Evolutionary conservation across 2,113 vertebrate species (phyloP).

Genomic region (Struthidea cinerea): DNA sequence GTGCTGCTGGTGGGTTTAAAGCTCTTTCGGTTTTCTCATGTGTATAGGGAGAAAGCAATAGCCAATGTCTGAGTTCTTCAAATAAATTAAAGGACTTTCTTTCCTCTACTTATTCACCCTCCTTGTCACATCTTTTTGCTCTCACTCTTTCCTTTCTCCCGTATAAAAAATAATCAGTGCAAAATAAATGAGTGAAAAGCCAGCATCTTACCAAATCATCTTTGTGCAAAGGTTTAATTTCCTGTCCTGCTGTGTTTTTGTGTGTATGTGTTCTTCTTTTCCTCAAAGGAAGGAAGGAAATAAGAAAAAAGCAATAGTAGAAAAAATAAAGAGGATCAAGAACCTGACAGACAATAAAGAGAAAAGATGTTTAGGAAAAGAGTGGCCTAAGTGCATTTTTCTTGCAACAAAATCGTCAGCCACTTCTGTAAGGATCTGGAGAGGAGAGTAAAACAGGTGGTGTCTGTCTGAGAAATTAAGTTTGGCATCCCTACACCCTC

Average conservation of each 20-base stretch:
- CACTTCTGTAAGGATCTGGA: neutral
- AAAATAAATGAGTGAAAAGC: conserved; percentile 14
- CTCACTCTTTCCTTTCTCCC: neutral
- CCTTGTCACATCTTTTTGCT: neutral
- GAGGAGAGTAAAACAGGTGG: rapidly evolving
- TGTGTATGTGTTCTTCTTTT: neutral
- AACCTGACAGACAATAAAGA: neutral
- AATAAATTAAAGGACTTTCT: neutral
- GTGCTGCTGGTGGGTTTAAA: neutral
- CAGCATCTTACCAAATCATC: neutral
- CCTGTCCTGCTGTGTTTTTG: neutral
- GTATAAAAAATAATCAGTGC: neutral
- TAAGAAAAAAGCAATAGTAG: neutral
- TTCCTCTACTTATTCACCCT: neutral
- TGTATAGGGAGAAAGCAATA: neutral
- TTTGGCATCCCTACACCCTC: neutral
- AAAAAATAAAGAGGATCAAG: neutral
- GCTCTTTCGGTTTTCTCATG: neutral
- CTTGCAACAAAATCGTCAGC: neutral
- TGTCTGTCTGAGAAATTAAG: neutral
- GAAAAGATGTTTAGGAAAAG: neutral
- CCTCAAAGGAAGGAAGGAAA: neutral
- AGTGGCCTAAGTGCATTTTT: neutral
- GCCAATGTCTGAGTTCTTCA: neutral
- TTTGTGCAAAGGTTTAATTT: conserved; percentile 35